Base-by-base conservation (phyloP, 2,113 vertebrate species). In the Austrofundulus limnaeus region DNA sequence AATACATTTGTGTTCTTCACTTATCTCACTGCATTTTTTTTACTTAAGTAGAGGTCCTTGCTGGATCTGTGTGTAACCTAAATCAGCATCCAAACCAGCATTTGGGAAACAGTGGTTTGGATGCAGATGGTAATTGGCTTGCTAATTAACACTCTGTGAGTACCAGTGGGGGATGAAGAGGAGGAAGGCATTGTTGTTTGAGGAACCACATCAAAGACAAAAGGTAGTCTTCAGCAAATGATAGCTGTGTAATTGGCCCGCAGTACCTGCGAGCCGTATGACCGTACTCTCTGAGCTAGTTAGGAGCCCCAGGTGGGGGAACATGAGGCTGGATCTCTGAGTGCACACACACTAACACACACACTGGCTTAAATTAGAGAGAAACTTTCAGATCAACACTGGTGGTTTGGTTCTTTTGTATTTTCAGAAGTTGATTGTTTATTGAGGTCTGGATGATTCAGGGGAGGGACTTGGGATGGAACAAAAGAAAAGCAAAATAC, bases 121-220 rank as follows among this genome's bases (percentile, higher is more conserved):
- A 88, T 82, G 72, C 80, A 80, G 81, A 90, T 85, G 77, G 81
- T 89, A 90, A 89, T 89, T 77, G 69, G 61, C 78, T 75, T 67
- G 80, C 72, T 90, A 85, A 91, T 89, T 89, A 92, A 84, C 82
- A 82, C 78, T 76, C 72, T 58, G 70, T 45, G 67, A 75, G 81
- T 38, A 81, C 73, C 77, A 51, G 38, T 59, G 73, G 85, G 67
- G 87, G 85, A 71, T 70, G 70, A 79, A 69, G 70, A 73, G 76
- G 62, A 72, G 69, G 75, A 61, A 81, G 80, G 71, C 74, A 83
- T 83, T 87, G 87, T 89, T 90, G 78, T 89, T 87, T 78, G 78
- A 91, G 81, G 79, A 84, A 66, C 72, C 77, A 88, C 87, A 89
- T 89, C 90, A 89, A 89, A 90, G 81, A 67, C 70, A 80, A 87